Percentiles rank a stretch among this genome's conserved stretches.
These are phyloP conservation scores for Vidua chalybeata DNA, from an alignment of 2,113 vertebrate genomes.

Conservation along the genomic window DNA sequence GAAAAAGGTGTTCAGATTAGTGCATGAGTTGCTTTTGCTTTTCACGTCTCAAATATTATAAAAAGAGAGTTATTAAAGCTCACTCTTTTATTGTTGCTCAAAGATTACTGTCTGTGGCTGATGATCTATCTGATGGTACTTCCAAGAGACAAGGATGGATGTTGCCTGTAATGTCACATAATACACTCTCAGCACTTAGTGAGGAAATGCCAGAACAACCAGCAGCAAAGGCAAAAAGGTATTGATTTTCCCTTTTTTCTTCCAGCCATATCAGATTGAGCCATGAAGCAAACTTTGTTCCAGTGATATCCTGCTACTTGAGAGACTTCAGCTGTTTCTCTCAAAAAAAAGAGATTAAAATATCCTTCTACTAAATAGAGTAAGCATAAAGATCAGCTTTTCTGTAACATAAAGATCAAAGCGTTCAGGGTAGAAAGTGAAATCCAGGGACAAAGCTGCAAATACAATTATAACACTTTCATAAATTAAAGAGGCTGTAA, in stretches of 20 bases:
- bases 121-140: slow-evolving; percentile 59
- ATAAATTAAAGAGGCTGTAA: not conserved
- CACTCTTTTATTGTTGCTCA: slow-evolving; percentile 5
- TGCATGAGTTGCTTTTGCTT: not conserved
- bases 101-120: slow-evolving; percentile 33
- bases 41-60: not conserved
- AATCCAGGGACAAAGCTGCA: not conserved
- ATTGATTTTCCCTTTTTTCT: slow-evolving; percentile 1
- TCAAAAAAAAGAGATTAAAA: not conserved
- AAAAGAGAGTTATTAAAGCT: not conserved
- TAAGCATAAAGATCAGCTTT: not conserved
- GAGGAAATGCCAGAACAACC: slow-evolving; percentile 59
- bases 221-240: slow-evolving; percentile 73
- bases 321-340: not conserved
- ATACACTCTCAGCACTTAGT: slow-evolving; percentile 63
- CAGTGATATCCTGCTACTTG: not conserved
- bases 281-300: not conserved
- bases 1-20: not conserved
- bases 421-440: not conserved
- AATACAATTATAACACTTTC: not conserved
- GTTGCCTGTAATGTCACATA: slow-evolving; percentile 64
- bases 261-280: not conserved
- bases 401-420: not conserved
- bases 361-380: not conserved
- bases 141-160: slow-evolving; percentile 72